Evolutionary conservation across 2,888 invertebrate genomes (phyloP).

Genomic region (Epistrophe eligans): DNA sequence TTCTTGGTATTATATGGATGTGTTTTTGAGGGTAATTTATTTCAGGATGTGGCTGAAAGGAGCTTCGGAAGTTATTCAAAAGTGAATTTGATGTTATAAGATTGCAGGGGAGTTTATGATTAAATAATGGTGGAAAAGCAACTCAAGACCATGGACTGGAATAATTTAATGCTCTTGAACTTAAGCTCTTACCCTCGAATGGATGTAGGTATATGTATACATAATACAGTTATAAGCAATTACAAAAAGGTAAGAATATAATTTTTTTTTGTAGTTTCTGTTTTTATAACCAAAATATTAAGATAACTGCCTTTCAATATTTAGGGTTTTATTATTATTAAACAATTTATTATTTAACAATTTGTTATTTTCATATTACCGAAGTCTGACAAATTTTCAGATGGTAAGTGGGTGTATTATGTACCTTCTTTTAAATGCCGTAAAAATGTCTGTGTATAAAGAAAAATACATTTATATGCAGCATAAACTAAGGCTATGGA

Average conservation of each 20-base stretch:
- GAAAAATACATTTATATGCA: no score
- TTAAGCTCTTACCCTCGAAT: constrained; percentile 16
- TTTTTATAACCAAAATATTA: no score
- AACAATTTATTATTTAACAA: no score
- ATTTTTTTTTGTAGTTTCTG: no score
- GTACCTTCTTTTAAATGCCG: no score
- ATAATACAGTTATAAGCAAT: neutral
- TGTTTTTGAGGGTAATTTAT: constrained; percentile 62
- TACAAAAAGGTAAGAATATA: neutral
- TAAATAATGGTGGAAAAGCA: constrained; percentile 47
- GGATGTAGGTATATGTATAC: neutral
- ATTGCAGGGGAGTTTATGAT: constrained; percentile 52
- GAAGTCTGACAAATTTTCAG: no score
- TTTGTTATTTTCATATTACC: no score
- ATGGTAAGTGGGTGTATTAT: no score
- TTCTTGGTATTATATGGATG: constrained; percentile 2
- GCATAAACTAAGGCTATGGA: no score
- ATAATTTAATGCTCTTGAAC: constrained; percentile 39
- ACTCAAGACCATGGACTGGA: constrained; percentile 30
- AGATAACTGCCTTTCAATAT: no score
- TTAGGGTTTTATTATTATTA: no score
- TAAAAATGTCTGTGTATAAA: no score
- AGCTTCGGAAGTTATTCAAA: constrained; percentile 66
- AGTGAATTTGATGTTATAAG: constrained; percentile 59
- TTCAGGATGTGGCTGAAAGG: constrained; percentile 66